Conservation (phyloP, 2,113 vertebrate species). For the Podarcis muralis region DNA sequence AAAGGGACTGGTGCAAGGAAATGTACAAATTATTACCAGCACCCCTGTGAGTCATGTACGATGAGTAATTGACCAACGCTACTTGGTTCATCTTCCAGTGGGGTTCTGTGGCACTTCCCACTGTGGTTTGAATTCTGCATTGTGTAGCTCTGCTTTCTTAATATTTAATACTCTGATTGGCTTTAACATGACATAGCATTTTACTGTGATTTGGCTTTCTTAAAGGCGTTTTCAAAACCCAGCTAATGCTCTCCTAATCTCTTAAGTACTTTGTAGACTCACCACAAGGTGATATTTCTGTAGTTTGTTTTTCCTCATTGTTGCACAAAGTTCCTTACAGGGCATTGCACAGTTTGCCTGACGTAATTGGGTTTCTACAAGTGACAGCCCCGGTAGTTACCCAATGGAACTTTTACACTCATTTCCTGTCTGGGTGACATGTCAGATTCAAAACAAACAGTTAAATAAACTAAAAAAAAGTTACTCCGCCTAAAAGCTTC, state of each 20-base stretch:
- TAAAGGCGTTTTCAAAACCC: not conserved
- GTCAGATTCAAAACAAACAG: not conserved
- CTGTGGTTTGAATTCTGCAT: accelerated
- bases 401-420: not conserved
- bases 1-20: not conserved
- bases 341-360: not conserved
- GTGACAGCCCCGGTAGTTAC: accelerated
- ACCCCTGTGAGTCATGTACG: not conserved
- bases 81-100: not conserved
- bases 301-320: not conserved
- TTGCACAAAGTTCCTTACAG: not conserved
- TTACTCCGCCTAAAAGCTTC: accelerated
- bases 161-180: accelerated
- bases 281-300: not conserved
- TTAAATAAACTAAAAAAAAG: too few species aligned
- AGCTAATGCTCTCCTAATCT: not conserved
- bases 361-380: not conserved
- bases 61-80: not conserved
- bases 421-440: not conserved
- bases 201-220: not conserved
- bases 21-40: not conserved
- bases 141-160: accelerated
- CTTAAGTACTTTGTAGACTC: not conserved
- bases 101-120: too few species aligned
- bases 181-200: not conserved